These are phyloP conservation scores for Rattus rattus DNA, from an alignment of 2,113 vertebrate genomes.

Conservation along the genomic window DNA sequence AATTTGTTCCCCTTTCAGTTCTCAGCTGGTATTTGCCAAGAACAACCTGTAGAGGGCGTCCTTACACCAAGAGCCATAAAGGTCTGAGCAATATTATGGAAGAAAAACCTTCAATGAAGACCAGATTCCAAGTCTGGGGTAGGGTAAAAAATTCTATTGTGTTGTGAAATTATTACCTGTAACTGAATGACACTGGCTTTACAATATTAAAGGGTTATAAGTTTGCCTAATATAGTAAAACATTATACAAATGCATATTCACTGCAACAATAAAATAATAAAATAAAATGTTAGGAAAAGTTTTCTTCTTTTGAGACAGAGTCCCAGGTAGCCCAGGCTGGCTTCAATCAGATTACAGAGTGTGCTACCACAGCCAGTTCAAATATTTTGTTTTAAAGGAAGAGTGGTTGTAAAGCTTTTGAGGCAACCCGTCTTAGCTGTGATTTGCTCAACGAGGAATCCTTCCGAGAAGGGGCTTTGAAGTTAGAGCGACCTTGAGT, in stretches of 20 bases:
- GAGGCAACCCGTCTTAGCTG: not conserved
- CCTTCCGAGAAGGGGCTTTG: not conserved
- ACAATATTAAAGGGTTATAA: not conserved
- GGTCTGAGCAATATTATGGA: not conserved
- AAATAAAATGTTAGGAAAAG: not conserved
- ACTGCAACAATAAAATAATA: constrained; percentile 28
- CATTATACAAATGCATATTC: constrained; percentile 30
- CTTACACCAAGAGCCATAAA: constrained; percentile 57
- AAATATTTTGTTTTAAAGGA: constrained; percentile 24
- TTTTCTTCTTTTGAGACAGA: not conserved
- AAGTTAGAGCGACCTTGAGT: not conserved
- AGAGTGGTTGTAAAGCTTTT: not conserved
- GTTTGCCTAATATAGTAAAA: not conserved
- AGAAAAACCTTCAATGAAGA: constrained; percentile 42
- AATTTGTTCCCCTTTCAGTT: constrained; percentile 29
- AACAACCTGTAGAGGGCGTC: constrained; percentile 83
- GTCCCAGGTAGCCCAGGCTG: not conserved
- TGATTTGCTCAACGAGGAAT: not conserved
- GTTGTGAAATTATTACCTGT: constrained; percentile 56
- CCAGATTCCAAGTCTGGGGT: constrained; percentile 33
- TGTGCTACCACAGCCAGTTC: not conserved
- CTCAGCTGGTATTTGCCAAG: constrained; percentile 16
- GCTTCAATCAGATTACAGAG: not conserved
- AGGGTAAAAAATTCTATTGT: constrained; percentile 36
- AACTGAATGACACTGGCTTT: not conserved